phyloP scores from a whole-genome alignment of 2,888 invertebrate genomes.

The Lepidonotus clava region DNA sequence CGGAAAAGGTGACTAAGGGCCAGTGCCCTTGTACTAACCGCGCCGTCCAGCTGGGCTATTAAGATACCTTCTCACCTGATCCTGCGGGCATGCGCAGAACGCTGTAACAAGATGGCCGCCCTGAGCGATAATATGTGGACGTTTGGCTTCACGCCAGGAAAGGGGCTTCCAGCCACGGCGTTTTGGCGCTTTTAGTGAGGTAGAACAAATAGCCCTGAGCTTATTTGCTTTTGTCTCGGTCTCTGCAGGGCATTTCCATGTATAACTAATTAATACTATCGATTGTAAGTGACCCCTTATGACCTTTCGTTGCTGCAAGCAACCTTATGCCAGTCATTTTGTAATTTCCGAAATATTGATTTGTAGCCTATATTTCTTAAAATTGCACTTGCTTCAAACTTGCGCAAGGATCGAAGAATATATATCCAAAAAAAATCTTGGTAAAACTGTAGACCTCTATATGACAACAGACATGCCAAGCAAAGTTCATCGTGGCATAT shows the following conservation, averaged over 20 bases:
- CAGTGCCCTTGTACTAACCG: too few relatives aligned
- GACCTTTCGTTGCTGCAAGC: too few relatives aligned
- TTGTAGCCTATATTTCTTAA: too few relatives aligned
- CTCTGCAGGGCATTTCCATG: neutral
- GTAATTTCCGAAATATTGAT: too few relatives aligned
- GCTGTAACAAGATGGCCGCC: constrained; percentile 27
- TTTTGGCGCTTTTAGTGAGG: neutral
- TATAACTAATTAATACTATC: neutral
- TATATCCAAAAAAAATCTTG: too few relatives aligned
- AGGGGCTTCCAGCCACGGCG: neutral
- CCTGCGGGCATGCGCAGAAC: constrained; percentile 19
- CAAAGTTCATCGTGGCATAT: too few relatives aligned
- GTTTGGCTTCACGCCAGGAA: neutral
- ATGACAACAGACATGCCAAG: neutral
- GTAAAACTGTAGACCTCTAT: neutral
- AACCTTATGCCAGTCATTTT: too few relatives aligned
- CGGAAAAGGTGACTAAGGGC: neutral
- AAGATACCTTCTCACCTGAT: constrained; percentile 3
- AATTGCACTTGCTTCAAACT: too few relatives aligned
- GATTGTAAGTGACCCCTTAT: too few relatives aligned
- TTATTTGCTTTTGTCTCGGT: neutral
- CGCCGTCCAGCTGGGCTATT: neutral
- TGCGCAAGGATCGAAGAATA: too few relatives aligned
- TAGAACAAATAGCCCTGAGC: neutral
- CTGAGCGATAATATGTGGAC: neutral